These are phyloP conservation scores for Zaprionus taronus DNA, from an alignment of 1,140 invertebrate genomes.

Conservation along the genomic window DNA sequence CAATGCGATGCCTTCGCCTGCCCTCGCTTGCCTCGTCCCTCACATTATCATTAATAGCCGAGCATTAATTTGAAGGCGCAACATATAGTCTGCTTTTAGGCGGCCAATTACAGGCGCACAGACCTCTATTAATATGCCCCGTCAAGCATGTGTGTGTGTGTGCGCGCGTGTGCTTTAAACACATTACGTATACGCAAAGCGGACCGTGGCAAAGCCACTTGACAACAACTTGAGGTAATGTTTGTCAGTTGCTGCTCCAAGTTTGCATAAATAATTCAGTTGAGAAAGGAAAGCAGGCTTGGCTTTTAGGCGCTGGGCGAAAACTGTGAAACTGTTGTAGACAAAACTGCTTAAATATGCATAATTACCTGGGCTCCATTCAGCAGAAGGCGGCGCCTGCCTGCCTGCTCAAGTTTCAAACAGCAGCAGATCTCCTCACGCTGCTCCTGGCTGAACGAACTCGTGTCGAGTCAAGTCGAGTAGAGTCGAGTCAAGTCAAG, in stretches of 20 bases:
- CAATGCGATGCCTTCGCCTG: slow-evolving; percentile 26
- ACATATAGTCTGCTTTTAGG: slow-evolving; percentile 42
- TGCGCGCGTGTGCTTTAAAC: slow-evolving; percentile 31
- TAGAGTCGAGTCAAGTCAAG: slow-evolving; percentile 35
- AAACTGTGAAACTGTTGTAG: slow-evolving; percentile 65
- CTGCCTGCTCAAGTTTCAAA: slow-evolving; percentile 27
- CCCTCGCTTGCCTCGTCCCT: neutral
- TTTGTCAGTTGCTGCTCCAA: slow-evolving; percentile 67
- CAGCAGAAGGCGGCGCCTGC: slow-evolving; percentile 17
- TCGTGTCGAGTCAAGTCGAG: slow-evolving; percentile 12
- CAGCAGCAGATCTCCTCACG: slow-evolving; percentile 10
- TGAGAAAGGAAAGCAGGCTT: slow-evolving; percentile 55
- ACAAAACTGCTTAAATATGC: slow-evolving; percentile 83
- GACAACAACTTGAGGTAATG: slow-evolving; percentile 65
- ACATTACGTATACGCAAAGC: slow-evolving; percentile 38
- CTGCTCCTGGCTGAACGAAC: neutral
- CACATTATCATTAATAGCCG: slow-evolving; percentile 76
- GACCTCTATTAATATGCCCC: slow-evolving; percentile 34
- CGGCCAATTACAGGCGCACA: slow-evolving; percentile 56
- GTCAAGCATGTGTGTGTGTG: slow-evolving; percentile 10
- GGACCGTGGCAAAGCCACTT: slow-evolving; percentile 30
- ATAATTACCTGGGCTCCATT: slow-evolving; percentile 71
- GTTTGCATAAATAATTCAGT: slow-evolving; percentile 82
- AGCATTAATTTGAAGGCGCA: slow-evolving; percentile 70
- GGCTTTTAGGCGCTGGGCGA: slow-evolving; percentile 46